Evolutionary conservation across 1,140 invertebrate species (phyloP).

Genomic region (Brachionus angularis): DNA sequence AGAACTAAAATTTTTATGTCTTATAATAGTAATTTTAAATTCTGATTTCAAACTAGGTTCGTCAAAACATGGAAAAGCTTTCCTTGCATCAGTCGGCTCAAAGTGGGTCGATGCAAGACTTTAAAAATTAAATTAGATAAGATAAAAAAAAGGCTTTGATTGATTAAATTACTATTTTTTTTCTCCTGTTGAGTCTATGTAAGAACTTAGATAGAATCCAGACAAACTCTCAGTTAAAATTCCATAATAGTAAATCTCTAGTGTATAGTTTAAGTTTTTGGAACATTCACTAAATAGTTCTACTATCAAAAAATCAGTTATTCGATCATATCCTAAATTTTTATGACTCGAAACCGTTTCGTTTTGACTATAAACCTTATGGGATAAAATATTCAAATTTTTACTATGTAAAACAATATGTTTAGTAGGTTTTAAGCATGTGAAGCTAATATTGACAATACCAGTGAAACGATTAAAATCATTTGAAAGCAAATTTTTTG

Average conservation of each 20-base stretch:
- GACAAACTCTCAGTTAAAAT: too few relatives aligned
- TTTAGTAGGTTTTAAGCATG: background rate
- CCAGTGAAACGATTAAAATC: slow-evolving; percentile 7
- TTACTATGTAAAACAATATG: slow-evolving; percentile 14
- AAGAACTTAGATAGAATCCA: too few relatives aligned
- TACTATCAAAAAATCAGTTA: too few relatives aligned
- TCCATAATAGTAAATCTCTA: too few relatives aligned
- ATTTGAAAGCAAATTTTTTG: background rate
- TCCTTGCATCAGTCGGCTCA: slow-evolving; percentile 83
- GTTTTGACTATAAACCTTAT: background rate
- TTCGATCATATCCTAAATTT: slow-evolving; percentile 12
- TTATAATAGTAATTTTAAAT: slow-evolving; percentile 64
- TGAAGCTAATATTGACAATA: slow-evolving; percentile 4
- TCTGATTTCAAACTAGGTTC: slow-evolving; percentile 83
- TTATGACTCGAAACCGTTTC: background rate
- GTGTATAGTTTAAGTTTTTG: too few relatives aligned
- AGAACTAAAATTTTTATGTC: background rate
- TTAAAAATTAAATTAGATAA: background rate
- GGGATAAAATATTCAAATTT: slow-evolving; percentile 2
- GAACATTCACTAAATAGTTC: too few relatives aligned
- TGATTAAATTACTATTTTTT: slow-evolving; percentile 27
- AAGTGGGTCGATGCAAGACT: slow-evolving; percentile 80
- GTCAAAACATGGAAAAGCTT: slow-evolving; percentile 92
- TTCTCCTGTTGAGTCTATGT: background rate
- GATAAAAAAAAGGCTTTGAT: background rate